Evolutionary conservation across 1,140 invertebrate genomes (phyloP).

Genomic region (Metaphire vulgaris): DNA sequence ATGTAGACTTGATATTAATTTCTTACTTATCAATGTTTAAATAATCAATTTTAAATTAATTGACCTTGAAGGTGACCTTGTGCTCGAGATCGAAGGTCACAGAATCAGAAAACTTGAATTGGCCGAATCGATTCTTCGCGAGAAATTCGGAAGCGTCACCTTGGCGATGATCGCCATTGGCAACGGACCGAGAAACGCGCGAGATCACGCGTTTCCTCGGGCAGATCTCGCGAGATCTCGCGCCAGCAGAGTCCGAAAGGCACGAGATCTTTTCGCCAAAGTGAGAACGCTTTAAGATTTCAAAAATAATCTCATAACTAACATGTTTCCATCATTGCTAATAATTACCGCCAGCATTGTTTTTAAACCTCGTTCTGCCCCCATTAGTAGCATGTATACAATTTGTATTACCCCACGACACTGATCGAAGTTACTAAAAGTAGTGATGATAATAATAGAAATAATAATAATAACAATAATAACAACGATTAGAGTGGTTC

Average conservation of each 20-base stretch:
- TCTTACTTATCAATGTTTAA: too few species aligned
- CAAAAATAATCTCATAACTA: not conserved
- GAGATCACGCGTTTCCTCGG: not conserved
- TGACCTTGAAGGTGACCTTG: constrained; percentile 46
- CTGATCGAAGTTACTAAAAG: too few species aligned
- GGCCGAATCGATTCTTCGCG: constrained; percentile 34
- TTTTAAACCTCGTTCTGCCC: too few species aligned
- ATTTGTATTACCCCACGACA: too few species aligned
- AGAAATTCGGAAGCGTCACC: constrained; percentile 33
- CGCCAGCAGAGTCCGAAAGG: constrained; percentile 31
- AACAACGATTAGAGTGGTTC: too few species aligned
- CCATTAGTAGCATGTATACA: too few species aligned
- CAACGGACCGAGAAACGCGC: not conserved
- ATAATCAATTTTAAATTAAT: too few species aligned
- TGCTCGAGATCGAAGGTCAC: constrained; percentile 42
- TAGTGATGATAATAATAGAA: too few species aligned
- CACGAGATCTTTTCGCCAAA: constrained; percentile 42
- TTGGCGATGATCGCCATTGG: constrained; percentile 39
- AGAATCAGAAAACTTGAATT: constrained; percentile 32
- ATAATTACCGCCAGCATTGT: too few species aligned
- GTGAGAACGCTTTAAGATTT: constrained; percentile 35
- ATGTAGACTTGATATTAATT: too few species aligned
- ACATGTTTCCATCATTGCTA: too few species aligned
- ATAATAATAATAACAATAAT: too few species aligned
- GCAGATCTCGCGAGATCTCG: not conserved